Base-by-base conservation (phyloP, 2,888 invertebrate species). In the Leptinotarsa juncta region DNA sequence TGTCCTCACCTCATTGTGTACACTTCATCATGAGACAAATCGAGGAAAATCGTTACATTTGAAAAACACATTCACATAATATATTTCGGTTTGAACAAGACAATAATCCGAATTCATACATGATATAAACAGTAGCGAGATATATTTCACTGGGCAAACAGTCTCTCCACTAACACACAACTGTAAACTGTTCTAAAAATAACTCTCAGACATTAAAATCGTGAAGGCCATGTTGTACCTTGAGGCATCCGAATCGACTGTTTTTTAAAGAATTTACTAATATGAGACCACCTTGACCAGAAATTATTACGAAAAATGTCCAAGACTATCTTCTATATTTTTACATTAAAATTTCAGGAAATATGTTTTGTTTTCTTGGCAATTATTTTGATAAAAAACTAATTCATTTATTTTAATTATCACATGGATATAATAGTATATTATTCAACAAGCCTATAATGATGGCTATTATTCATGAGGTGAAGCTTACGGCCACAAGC, bases 131-230 rank as follows among this genome's bases (percentile, higher is more conserved):
- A 62, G 62, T 62, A 42, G 42, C 26, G 32, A 26, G 62, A 62
- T 62, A n/a, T 62, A 62, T 62, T 62, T 62, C 42, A 32, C 62
- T 62, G 42, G 62, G 62, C 62, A 62, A 62, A 62, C 62, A 62
- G 62, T 62, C 32, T 62, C 18, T 62, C 62, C 74, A 81, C 82
- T 82, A 62, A 81, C 81, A 82, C 82, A 81, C 83, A 84, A 84
- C 81, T 83, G 83, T 84, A 84, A 84, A 84, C 81, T 79, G 79
- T 84, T 84, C 85, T 85, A 85, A 85, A 85, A 85, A 85, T 85
- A 82, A 80, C 82, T 82, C 83, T 83, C 83, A 83, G 83, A 85
- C 84, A 82, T 83, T 83, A 83, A 83, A 84, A 83, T 83, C 82
- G 82, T 81, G 84, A 85, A 85, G 85, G 85, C 84, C 85, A 83